These are phyloP conservation scores for Acrocyrtus sp. DNA, from an alignment of 2,888 invertebrate species.

Conservation along the genomic window DNA sequence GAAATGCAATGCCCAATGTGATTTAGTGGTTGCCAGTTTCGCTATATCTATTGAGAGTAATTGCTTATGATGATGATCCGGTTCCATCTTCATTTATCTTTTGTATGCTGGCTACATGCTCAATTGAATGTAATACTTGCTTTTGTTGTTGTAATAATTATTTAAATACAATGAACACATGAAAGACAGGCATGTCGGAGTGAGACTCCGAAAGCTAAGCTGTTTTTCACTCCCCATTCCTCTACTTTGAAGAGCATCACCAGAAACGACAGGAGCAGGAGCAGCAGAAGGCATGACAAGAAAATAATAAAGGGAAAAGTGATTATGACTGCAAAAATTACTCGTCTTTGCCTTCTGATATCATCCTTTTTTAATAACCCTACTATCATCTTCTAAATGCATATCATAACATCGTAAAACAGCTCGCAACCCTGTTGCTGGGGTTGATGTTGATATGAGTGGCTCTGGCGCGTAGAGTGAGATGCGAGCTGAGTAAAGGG, in stretches of 20 bases:
- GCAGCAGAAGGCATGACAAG: neutral
- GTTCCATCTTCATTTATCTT: conserved; percentile 14
- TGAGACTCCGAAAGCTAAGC: too few relatives aligned
- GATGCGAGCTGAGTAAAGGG: conserved; percentile 18
- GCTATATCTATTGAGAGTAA: conserved; percentile 34
- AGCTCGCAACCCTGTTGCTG: too few relatives aligned
- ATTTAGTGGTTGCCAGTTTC: conserved; percentile 29
- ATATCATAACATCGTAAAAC: conserved; percentile 17
- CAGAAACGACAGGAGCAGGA: conserved; percentile 1
- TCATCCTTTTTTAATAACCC: conserved; percentile 30
- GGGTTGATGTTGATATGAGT: too few relatives aligned
- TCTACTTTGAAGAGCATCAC: neutral
- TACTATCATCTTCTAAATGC: conserved; percentile 25
- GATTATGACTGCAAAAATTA: conserved; percentile 40
- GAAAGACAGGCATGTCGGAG: too few relatives aligned
- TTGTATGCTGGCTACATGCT: neutral
- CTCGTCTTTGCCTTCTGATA: conserved; percentile 1
- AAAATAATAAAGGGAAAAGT: conserved; percentile 30
- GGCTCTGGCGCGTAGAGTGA: too few relatives aligned
- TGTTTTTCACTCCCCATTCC: too few relatives aligned
- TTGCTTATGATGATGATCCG: conserved; percentile 34
- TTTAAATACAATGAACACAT: too few relatives aligned
- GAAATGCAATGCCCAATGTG: neutral
- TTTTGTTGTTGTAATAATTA: neutral
- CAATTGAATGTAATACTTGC: neutral